Evolutionary conservation across 1,140 invertebrate species (phyloP).

Genomic region (Eumeta japonica): DNA sequence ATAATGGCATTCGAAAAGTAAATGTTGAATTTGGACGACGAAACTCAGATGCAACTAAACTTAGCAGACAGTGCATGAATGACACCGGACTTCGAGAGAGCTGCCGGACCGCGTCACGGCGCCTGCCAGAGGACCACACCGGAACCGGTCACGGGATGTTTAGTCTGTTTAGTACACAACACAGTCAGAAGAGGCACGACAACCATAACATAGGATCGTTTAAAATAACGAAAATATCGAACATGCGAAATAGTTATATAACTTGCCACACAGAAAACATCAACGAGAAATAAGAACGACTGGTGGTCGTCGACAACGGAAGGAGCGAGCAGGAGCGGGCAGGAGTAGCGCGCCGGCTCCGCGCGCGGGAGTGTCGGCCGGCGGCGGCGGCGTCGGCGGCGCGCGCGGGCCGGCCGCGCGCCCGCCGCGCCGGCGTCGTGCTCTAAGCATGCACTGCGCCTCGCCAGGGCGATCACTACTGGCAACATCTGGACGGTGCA

Average conservation of each 20-base stretch:
- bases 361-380: constrained; percentile 41
- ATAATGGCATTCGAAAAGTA: no score
- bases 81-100: no score
- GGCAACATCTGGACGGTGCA: constrained; percentile 29
- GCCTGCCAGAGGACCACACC: no score
- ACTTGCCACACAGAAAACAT: constrained; percentile 46
- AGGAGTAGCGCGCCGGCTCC: constrained; percentile 44
- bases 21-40: not conserved
- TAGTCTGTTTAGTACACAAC: no score
- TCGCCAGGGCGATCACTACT: constrained; percentile 15
- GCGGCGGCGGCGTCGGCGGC: constrained; percentile 16
- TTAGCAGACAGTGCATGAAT: not conserved
- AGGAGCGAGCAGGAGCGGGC: no score
- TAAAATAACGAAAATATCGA: constrained; percentile 35
- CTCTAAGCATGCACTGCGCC: not conserved
- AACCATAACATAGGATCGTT: constrained; percentile 7
- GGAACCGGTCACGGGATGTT: no score
- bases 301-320: constrained; percentile 21
- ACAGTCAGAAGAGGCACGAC: no score
- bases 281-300: constrained; percentile 23
- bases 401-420: constrained; percentile 11
- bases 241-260: constrained; percentile 50
- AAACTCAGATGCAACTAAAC: constrained; percentile 3
- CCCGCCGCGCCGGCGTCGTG: not conserved
- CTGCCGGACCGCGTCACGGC: no score